Evolutionary conservation across 2,797 vertebrate species (phyloP), one percentile per base, ranked within the genome.

Genomic region (Falco columbarius): DNA sequence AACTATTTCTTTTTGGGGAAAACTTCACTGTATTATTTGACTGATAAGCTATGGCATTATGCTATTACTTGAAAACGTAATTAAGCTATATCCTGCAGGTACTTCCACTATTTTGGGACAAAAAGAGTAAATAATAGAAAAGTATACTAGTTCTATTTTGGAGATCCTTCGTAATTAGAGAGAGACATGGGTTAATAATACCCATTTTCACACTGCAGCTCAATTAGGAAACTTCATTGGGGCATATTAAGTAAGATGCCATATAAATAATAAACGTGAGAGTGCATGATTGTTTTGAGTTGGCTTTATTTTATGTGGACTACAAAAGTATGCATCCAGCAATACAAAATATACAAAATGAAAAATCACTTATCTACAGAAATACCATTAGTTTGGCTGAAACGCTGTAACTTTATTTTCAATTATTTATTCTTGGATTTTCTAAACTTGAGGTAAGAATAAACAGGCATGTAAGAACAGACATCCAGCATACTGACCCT

Each of bases 231-330:
- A 86, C 34, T 68, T 83, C 19, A 44, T 59, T 17, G 80, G 8
- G 22, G 29, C 17, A 26, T 85, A 75, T 46, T 67, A 79, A 82
- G 32, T 63, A 91, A 90, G 56, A 63, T 61, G 34, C 14, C 42
- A 14, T 68, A 42, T 49, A 90, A 93, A 81, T 82, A 96, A 93
- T 91, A 92, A 94, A 92, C 16, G 14, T 81, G 88, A 95, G 63
- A 86, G 70, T 59, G 62, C 52, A 32, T 26, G 21, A 67, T 47
- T 10, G 2, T 76, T 88, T 79, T 81, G 66, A 92, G 46, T 87
- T 86, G 42, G 52, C 56, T 96, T 88, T 93, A 90, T 95, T 96
- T 94, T 51, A 54, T 73, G 34, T 93, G 30, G 68, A 42, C 63
- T 89, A 24, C 27, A 75, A 63, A 95, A 81, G 54, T 84, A 68